These are phyloP conservation scores for Calypte anna DNA, from an alignment of 2,113 vertebrate species.

Conservation along the genomic window DNA sequence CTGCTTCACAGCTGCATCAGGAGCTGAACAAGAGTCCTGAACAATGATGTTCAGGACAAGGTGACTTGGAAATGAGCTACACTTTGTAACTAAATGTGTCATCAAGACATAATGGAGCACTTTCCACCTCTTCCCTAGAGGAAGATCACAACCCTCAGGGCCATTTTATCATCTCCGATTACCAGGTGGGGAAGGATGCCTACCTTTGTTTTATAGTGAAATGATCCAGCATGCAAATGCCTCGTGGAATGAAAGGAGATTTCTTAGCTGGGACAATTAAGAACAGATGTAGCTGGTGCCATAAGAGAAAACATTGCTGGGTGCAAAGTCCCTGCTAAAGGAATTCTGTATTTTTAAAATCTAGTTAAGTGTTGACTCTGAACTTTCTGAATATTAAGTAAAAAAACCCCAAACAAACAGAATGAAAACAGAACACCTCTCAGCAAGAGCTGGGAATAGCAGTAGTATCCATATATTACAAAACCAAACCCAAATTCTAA, in stretches of 20 bases:
- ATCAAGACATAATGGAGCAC: neutral
- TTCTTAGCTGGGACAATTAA: neutral
- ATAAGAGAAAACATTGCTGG: neutral
- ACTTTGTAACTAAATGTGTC: neutral
- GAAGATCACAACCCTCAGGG: neutral
- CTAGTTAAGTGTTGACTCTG: neutral
- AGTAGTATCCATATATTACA: neutral
- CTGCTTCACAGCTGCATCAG: neutral
- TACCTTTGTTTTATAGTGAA: neutral
- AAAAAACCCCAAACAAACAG: neutral
- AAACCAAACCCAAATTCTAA: neutral
- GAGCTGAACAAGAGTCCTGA: neutral
- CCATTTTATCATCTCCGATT: neutral
- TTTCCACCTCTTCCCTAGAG: neutral
- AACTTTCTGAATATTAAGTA: neutral
- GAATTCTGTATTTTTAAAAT: slow-evolving; percentile 3
- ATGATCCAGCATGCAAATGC: neutral
- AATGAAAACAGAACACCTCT: neutral
- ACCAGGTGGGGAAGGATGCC: neutral
- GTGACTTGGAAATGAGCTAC: neutral
- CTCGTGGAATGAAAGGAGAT: neutral
- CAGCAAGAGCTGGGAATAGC: neutral
- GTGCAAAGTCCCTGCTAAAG: neutral
- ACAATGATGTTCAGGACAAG: neutral
- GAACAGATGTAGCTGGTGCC: neutral